Evolutionary conservation across 2,797 vertebrate species (phyloP), one percentile per base, ranked within the genome.

Genomic region (Pseudotriccus pelzelni): DNA sequence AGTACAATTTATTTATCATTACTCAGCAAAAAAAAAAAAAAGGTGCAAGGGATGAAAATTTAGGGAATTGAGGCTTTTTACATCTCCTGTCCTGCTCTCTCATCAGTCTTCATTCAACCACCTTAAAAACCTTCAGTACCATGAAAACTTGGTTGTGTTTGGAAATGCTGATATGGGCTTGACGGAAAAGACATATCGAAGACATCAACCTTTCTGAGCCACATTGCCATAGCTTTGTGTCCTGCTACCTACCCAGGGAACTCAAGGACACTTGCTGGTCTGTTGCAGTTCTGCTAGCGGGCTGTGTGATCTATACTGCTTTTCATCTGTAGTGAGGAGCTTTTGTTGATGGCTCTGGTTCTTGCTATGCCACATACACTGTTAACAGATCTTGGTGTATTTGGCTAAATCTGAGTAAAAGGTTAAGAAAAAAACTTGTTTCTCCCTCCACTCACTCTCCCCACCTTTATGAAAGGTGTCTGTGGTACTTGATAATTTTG

Each of bases 11-110:
- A 58, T 80, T 91, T 74, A 39, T 68, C 49, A 36, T 64, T 72
- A 30, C 24, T 81, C n/a, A 66, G 72, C 28, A 73, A 79, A 91
- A 80, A 27, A 73, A 79, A 91, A 80, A 27, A 75, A 84, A 84
- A 66, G 32, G 30, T 77, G 16, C 21, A 32, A 11, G 20, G 43
- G 30, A 60, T 50, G 28, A 87, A 63, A 93, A 73, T 47, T 28
- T 77, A 50, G 30, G 44, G 39, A 80, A 80, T 4, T 32, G 39
- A 77, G 36, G 27, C 19, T 49, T 93, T 90, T 27, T 23, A 55
- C 36, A 50, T 39, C 50, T 90, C 64, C 58, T 76, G 81, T 75
- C 43, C 36, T 59, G 5, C 14, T 58, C 30, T 64, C 24, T 74
- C 39, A 52, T 53, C 55, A 63, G 34, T 66, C 46, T 92, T 87